Evolutionary conservation across 2,888 invertebrate genomes (phyloP).

Genomic region (Eugnorisma glareosa): DNA sequence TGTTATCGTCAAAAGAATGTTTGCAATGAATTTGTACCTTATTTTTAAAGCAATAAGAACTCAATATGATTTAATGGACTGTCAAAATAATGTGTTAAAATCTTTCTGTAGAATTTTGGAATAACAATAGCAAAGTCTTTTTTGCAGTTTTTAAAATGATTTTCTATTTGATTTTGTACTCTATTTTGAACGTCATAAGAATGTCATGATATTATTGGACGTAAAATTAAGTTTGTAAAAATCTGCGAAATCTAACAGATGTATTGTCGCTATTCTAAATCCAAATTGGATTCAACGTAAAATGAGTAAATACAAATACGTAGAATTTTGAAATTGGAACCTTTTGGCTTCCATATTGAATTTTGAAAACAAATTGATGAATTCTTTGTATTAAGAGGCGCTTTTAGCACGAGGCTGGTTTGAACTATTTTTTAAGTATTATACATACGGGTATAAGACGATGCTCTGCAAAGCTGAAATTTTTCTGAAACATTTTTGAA

Average conservation of each 20-base stretch:
- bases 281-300: conserved; percentile 55
- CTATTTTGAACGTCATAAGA: fast-evolving
- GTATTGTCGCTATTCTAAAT: conserved; percentile 56
- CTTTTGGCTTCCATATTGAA: conserved; percentile 36
- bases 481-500: no score
- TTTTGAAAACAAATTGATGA: not conserved
- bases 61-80: not conserved
- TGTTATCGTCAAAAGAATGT: not conserved
- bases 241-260: conserved; percentile 64
- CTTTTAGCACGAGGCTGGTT: not conserved
- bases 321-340: conserved; percentile 60
- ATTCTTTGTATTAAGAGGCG: not conserved
- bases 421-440: not conserved
- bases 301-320: conserved; percentile 49
- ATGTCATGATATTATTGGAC: fast-evolving
- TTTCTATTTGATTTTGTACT: conserved; percentile 9
- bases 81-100: conserved; percentile 7
- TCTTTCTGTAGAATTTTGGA: conserved; percentile 50
- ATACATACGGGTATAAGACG: no score
- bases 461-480: no score
- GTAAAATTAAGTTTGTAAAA: conserved; percentile 14
- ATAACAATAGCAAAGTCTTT: conserved; percentile 10
- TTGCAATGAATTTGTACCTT: conserved; percentile 15
- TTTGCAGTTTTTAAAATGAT: not conserved
- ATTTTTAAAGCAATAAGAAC: fast-evolving